Conservation (phyloP, 1,140 invertebrate species). For the Camponotus vicinus region DNA sequence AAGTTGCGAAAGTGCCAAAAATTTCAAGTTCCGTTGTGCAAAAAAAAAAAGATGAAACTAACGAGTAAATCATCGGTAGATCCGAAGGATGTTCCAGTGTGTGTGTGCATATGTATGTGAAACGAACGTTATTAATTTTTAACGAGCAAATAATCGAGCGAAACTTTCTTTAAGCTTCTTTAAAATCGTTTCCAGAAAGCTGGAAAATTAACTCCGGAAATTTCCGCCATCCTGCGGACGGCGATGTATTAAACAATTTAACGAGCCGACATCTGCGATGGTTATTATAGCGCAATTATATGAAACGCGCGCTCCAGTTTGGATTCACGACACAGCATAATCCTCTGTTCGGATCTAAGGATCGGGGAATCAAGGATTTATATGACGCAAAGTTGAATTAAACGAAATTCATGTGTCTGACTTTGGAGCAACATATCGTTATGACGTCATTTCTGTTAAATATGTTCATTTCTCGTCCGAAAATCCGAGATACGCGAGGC, state of each 20-base stretch:
- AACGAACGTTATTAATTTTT: conserved; percentile 39
- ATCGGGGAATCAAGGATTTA: conserved; percentile 23
- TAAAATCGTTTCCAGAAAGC: conserved; percentile 1
- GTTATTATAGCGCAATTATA: conserved; percentile 84
- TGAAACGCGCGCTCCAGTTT: conserved; percentile 54
- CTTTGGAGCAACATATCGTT: background rate
- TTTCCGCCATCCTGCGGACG: conserved; percentile 68
- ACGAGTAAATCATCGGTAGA: background rate
- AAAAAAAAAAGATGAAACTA: background rate
- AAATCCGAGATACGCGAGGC: too few relatives aligned
- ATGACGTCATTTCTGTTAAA: background rate
- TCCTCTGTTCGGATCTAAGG: conserved; percentile 20
- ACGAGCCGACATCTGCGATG: conserved; percentile 81
- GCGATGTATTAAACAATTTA: conserved; percentile 82
- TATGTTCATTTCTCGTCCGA: too few relatives aligned
- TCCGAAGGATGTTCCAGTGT: background rate
- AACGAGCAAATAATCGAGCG: conserved; percentile 28
- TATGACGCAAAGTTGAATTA: conserved; percentile 46
- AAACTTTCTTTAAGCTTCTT: conserved; percentile 48
- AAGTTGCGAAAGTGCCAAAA: background rate
- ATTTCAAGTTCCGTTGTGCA: background rate
- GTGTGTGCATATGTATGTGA: too few relatives aligned
- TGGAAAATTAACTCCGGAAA: conserved; percentile 71
- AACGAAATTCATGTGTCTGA: conserved; percentile 5
- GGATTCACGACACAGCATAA: conserved; percentile 35